Evolutionary conservation across 2,888 invertebrate genomes (phyloP).

Genomic region (Mechanitis mazaeus): DNA sequence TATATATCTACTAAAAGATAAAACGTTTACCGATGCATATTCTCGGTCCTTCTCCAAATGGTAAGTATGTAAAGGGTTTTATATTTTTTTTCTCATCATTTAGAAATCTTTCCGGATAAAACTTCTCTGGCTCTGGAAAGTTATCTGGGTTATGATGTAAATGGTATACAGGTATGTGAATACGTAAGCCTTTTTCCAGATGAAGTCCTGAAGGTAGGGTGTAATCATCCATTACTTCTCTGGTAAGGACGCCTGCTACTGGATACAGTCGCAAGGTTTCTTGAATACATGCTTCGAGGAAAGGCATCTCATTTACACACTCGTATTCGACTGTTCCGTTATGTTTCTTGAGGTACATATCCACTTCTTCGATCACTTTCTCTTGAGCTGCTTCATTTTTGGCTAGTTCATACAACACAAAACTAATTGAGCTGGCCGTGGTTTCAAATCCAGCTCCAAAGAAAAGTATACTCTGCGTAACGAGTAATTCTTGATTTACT

Average conservation of each 20-base stretch:
- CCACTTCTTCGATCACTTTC: conserved; percentile 46
- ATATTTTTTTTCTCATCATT: conserved; percentile 37
- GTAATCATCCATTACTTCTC: too few relatives aligned
- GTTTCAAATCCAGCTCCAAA: too few relatives aligned
- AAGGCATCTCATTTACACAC: conserved; percentile 44
- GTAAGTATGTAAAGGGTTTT: conserved; percentile 42
- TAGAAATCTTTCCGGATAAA: conserved; percentile 45
- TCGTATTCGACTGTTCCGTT: conserved; percentile 35
- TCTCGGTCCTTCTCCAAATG: conserved; percentile 53
- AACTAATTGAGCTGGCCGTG: too few relatives aligned
- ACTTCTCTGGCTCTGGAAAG: conserved; percentile 43
- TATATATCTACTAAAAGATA: conserved; percentile 3
- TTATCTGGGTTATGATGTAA: too few relatives aligned
- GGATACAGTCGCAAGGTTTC: conserved; percentile 48
- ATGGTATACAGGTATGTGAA: too few relatives aligned
- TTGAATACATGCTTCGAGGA: conserved; percentile 43
- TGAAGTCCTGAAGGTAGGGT: too few relatives aligned
- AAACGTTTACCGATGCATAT: conserved; percentile 51
- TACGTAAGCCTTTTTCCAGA: too few relatives aligned
- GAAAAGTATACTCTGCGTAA: too few relatives aligned
- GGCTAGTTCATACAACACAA: too few relatives aligned
- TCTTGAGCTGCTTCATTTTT: too few relatives aligned
- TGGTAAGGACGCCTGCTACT: conserved; percentile 38
- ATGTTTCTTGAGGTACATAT: conserved; percentile 35
- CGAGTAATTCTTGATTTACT: too few relatives aligned